phyloP scores from a whole-genome alignment of 2,888 invertebrate species.

The Amorpha juglandis region DNA sequence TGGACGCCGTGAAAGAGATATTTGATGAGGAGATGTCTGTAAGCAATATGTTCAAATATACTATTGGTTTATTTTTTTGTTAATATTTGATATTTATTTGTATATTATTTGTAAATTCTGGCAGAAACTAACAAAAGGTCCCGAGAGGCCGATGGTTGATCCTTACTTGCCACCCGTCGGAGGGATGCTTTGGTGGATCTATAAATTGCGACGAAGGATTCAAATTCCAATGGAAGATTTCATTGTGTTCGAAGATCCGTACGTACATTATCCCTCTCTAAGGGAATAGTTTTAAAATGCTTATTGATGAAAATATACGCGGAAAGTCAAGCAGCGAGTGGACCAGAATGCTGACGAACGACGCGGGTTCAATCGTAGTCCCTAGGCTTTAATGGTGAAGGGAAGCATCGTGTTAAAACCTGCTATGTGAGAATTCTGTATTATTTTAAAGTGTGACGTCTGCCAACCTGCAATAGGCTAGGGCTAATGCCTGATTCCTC shows the following conservation, averaged over 20 bases:
- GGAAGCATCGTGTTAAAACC: too few relatives aligned
- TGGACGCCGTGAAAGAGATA: constrained; percentile 86
- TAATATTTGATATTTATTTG: constrained; percentile 5
- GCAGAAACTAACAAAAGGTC: constrained; percentile 70
- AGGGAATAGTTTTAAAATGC: not conserved
- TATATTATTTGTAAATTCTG: constrained; percentile 14
- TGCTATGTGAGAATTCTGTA: too few relatives aligned
- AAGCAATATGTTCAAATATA: constrained; percentile 37
- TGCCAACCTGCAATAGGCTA: not conserved
- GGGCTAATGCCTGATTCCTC: not conserved
- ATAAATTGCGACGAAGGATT: constrained; percentile 86
- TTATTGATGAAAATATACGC: too few relatives aligned
- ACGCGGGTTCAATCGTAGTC: too few relatives aligned
- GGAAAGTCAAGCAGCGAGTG: too few relatives aligned
- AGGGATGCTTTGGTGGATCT: constrained; percentile 89
- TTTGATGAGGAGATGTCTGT: constrained; percentile 84
- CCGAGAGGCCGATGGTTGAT: constrained; percentile 84
- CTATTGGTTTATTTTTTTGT: constrained; percentile 8
- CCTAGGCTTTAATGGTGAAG: too few relatives aligned
- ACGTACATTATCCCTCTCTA: constrained; percentile 46
- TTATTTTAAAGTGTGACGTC: too few relatives aligned
- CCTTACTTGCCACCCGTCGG: constrained; percentile 90
- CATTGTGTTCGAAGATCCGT: constrained; percentile 87
- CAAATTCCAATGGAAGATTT: constrained; percentile 85
- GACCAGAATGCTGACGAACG: too few relatives aligned